Conservation (phyloP, 2,797 vertebrate genomes). For the Lithobates sylvaticus region DNA sequence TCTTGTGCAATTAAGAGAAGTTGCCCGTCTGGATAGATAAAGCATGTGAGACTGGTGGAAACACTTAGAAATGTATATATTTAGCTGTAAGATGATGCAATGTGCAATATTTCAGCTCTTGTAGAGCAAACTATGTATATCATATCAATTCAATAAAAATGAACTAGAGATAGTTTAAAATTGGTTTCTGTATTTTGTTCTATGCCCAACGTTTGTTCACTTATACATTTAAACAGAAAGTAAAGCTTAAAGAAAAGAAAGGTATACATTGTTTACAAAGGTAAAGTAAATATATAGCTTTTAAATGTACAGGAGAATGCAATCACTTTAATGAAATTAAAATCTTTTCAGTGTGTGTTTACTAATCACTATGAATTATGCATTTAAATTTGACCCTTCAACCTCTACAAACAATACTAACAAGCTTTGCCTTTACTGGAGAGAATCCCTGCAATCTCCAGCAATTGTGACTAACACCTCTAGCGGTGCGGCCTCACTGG, state of each 20-base stretch:
- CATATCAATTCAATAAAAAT: slow-evolving; percentile 2
- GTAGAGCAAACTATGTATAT: slow-evolving; percentile 43
- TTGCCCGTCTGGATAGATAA: no score
- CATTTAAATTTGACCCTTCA: background rate
- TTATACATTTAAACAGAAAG: slow-evolving; percentile 23
- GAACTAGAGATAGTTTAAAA: background rate
- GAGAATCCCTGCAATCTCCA: no score
- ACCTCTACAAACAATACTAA: no score
- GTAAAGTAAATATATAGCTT: background rate
- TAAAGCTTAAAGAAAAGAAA: background rate
- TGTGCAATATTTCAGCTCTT: slow-evolving; percentile 45
- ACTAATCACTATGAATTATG: background rate
- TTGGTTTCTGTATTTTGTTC: slow-evolving; percentile 29
- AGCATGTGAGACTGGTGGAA: no score
- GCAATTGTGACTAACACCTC: no score
- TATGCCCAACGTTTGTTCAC: background rate
- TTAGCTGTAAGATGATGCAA: slow-evolving; percentile 12
- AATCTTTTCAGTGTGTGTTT: background rate
- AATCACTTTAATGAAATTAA: background rate
- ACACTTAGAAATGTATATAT: background rate
- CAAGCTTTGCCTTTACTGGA: no score
- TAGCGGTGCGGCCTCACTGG: no score
- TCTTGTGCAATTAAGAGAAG: no score
- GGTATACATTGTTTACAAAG: background rate
- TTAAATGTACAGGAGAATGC: background rate